Evolutionary conservation across 2,113 vertebrate genomes (phyloP).

Genomic region (Bubo blakistoni): DNA sequence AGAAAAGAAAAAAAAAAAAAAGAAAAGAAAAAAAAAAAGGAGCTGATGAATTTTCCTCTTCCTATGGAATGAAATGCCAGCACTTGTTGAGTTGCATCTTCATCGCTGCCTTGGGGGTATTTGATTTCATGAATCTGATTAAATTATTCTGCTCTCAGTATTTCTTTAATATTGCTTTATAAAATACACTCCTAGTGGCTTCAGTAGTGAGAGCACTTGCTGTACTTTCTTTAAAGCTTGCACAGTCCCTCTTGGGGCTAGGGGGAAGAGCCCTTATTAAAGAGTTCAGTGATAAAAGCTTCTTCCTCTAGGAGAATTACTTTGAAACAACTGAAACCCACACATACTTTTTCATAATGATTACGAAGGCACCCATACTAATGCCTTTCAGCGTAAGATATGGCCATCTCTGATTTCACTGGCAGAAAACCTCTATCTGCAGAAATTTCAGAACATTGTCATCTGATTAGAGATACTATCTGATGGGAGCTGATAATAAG

Average conservation of each 20-base stretch:
- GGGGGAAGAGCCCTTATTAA: constrained; percentile 45
- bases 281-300: constrained; percentile 60
- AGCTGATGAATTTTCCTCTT: constrained; percentile 23
- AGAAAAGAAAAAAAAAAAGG: neutral
- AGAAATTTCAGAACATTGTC: neutral
- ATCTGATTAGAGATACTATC: neutral
- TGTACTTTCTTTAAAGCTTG: constrained; percentile 55
- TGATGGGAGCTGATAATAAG: neutral
- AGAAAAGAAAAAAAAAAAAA: neutral
- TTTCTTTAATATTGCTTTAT: constrained; percentile 71
- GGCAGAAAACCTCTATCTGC: neutral
- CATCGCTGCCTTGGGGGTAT: constrained; percentile 63
- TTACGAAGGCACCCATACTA: neutral
- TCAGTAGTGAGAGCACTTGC: constrained; percentile 46
- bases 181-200: constrained; percentile 63
- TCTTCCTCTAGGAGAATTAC: constrained; percentile 32
- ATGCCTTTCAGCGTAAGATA: neutral
- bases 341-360: constrained; percentile 10
- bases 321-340: constrained; percentile 48
- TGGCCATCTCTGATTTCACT: neutral
- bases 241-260: constrained; percentile 45
- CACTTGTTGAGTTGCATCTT: constrained; percentile 58
- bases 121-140: constrained; percentile 71
- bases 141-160: constrained; percentile 66
- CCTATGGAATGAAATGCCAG: constrained; percentile 38